phyloP scores from a whole-genome alignment of 2,797 vertebrate genomes.

The Scolopax bukidnonensis region DNA sequence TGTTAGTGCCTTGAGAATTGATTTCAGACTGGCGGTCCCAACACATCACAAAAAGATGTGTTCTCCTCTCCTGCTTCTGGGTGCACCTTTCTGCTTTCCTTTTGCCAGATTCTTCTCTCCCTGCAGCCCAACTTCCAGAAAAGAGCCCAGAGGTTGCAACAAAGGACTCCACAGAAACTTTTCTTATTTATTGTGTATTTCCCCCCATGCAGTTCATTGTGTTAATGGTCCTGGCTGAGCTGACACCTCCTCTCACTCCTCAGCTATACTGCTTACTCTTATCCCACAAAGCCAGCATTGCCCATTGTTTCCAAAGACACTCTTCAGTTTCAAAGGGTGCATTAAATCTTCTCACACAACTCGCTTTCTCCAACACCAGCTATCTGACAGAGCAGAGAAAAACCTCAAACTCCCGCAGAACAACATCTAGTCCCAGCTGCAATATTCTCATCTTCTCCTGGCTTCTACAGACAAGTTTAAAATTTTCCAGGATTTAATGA shows the following conservation, averaged over 20 bases:
- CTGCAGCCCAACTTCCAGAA: background rate
- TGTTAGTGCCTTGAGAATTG: background rate
- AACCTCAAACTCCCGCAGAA: background rate
- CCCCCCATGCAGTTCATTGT: background rate
- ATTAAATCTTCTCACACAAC: background rate
- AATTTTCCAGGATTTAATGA: slow-evolving; percentile 56
- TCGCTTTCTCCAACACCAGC: background rate
- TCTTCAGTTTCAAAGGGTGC: background rate
- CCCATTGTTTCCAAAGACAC: background rate
- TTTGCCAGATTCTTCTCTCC: background rate
- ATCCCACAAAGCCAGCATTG: background rate
- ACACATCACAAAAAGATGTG: background rate
- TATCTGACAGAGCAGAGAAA: slow-evolving; percentile 22
- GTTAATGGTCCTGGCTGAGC: background rate
- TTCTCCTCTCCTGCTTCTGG: background rate
- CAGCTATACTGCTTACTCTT: background rate
- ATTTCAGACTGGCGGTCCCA: background rate
- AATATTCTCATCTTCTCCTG: slow-evolving; percentile 51
- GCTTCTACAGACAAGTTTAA: background rate
- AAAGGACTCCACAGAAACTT: background rate
- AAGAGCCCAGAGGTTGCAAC: background rate
- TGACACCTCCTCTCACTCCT: background rate
- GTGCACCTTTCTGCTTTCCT: background rate
- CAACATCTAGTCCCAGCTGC: slow-evolving; percentile 21
- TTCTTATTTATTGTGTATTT: background rate